Evolutionary conservation across 2,888 invertebrate species (phyloP).

Genomic region (Pediacus dermestoides): DNA sequence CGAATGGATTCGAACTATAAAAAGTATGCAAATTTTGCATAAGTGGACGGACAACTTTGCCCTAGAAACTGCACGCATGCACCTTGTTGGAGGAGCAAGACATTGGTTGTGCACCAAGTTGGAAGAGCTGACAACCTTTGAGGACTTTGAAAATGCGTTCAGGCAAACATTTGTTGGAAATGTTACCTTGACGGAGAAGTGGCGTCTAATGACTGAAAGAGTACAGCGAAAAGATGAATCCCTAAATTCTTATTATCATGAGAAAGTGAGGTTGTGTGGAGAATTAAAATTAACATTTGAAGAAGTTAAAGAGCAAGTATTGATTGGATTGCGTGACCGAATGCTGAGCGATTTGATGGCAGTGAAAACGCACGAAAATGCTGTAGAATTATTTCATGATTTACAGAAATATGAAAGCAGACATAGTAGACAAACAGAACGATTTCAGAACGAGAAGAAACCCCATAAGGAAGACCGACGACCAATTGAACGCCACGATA

Average conservation of each 20-base stretch:
- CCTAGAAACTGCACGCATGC: slow-evolving; percentile 19
- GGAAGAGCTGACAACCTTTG: not conserved
- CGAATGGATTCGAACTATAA: slow-evolving; percentile 8
- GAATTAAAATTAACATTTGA: slow-evolving; percentile 7
- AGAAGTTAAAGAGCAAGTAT: slow-evolving; percentile 14
- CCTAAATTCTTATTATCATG: slow-evolving; percentile 10
- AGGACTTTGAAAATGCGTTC: slow-evolving; percentile 1
- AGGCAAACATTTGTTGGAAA: slow-evolving; percentile 2
- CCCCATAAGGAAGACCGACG: too few relatives aligned
- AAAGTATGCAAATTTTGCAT: slow-evolving; percentile 14
- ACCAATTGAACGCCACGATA: too few relatives aligned
- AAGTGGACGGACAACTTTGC: slow-evolving; percentile 18
- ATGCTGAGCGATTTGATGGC: too few relatives aligned
- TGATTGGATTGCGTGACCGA: slow-evolving; percentile 16
- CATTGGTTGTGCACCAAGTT: not conserved
- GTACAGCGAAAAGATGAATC: slow-evolving; percentile 3
- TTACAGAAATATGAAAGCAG: too few relatives aligned
- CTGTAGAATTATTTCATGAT: too few relatives aligned
- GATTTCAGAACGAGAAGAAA: too few relatives aligned
- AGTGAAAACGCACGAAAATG: too few relatives aligned
- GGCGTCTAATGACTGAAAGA: not conserved
- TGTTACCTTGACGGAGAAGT: not conserved
- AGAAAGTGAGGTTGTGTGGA: slow-evolving; percentile 11
- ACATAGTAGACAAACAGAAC: too few relatives aligned
- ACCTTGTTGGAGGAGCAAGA: slow-evolving; percentile 12